Evolutionary conservation across 2,888 invertebrate species (phyloP).

Genomic region (Tiliacea aurago): DNA sequence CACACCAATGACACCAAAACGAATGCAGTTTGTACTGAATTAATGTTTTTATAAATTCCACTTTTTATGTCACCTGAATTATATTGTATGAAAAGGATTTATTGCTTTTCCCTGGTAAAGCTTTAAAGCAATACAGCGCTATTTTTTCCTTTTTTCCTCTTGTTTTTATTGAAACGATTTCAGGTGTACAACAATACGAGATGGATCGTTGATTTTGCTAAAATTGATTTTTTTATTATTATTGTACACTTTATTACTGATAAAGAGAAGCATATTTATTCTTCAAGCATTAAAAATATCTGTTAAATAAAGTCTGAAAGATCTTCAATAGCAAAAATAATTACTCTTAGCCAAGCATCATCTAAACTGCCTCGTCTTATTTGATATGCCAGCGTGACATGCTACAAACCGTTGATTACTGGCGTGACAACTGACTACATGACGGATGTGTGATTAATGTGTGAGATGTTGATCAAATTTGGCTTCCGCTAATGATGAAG

Average conservation of each 20-base stretch:
- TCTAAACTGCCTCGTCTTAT: slow-evolving; percentile 24
- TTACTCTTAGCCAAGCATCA: not conserved
- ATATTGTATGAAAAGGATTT: slow-evolving; percentile 52
- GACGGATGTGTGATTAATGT: slow-evolving; percentile 58
- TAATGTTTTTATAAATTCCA: slow-evolving; percentile 52
- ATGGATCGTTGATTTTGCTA: not conserved
- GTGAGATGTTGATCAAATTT: slow-evolving; percentile 52
- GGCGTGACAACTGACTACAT: slow-evolving; percentile 56
- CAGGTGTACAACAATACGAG: slow-evolving; percentile 28
- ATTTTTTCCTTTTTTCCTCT: slow-evolving; percentile 20
- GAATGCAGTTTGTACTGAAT: slow-evolving; percentile 53
- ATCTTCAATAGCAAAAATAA: not conserved
- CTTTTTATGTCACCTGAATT: slow-evolving; percentile 54
- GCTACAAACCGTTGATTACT: slow-evolving; percentile 58
- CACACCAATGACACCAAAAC: slow-evolving; percentile 42
- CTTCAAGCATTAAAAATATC: not conserved
- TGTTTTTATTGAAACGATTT: slow-evolving; percentile 26
- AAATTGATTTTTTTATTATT: not conserved
- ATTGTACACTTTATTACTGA: not conserved
- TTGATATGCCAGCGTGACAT: slow-evolving; percentile 57
- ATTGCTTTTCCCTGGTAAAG: slow-evolving; percentile 33
- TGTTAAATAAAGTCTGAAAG: not conserved
- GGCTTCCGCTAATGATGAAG: not conserved
- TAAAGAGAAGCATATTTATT: not conserved
- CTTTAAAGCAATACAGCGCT: slow-evolving; percentile 29